Evolutionary conservation across 2,113 vertebrate species (phyloP).

Genomic region (Oreocharis arfaki): DNA sequence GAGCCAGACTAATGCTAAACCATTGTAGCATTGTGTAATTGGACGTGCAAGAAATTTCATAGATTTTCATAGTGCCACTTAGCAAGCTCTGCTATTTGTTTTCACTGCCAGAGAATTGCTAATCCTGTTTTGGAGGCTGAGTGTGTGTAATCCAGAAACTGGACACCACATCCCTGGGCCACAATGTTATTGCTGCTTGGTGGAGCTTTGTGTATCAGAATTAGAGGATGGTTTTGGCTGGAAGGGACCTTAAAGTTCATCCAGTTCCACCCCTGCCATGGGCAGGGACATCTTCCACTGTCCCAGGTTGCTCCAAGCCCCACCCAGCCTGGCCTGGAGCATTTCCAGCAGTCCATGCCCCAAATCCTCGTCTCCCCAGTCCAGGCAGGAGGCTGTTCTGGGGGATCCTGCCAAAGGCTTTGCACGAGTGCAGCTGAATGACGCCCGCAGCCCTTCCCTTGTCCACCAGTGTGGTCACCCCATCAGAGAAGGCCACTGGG

Average conservation of each 20-base stretch:
- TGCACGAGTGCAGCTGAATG: not conserved
- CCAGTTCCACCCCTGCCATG: too few species aligned
- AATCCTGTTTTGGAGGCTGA: not conserved
- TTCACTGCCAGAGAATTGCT: not conserved
- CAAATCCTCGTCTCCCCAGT: too few species aligned
- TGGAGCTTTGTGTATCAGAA: not conserved
- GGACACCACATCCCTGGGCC: not conserved
- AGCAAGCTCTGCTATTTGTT: not conserved
- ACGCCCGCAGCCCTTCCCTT: not conserved
- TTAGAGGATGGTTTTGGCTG: not conserved
- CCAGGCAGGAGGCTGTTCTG: too few species aligned
- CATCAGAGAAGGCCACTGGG: not conserved
- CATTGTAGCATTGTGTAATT: not conserved
- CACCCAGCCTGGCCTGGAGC: too few species aligned
- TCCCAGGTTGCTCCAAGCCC: not conserved
- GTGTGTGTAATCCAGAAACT: not conserved
- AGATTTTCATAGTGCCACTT: not conserved
- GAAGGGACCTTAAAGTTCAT: not conserved
- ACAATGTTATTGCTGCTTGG: not conserved
- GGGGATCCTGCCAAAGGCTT: not conserved
- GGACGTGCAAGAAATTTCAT: not conserved
- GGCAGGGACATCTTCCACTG: not conserved
- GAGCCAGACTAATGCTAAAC: not conserved
- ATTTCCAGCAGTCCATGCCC: not conserved
- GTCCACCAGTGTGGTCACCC: too few species aligned